phyloP scores from a whole-genome alignment of 2,113 vertebrate species.

The Eonycteris spelaea region DNA sequence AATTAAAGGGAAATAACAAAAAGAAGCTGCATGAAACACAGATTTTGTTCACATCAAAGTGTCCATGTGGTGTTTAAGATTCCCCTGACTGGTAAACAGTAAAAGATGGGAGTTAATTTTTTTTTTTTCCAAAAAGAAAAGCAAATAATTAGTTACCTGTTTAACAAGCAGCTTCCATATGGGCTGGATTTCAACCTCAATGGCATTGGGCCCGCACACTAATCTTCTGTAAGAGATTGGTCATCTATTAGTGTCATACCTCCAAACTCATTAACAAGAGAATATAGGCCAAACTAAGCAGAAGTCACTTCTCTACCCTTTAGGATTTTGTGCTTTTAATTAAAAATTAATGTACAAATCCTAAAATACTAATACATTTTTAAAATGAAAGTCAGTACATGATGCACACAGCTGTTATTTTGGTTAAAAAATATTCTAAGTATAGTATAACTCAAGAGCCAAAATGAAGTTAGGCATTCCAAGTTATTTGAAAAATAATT shows the following conservation, averaged over 20 bases:
- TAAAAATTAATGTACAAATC: background rate
- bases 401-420: background rate
- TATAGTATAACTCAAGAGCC: background rate
- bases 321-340: background rate
- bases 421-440: background rate
- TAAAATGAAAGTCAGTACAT: background rate
- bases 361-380: background rate
- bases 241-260: background rate
- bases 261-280: background rate
- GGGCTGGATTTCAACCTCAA: conserved; percentile 80
- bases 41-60: background rate
- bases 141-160: conserved; percentile 69
- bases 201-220: conserved; percentile 82
- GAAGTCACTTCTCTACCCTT: background rate
- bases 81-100: background rate
- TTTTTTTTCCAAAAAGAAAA: background rate
- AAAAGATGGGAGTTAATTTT: background rate
- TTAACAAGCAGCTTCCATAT: conserved; percentile 84
- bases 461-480: conserved; percentile 1
- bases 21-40: background rate
- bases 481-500: background rate
- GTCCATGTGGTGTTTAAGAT: background rate
- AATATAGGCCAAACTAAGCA: background rate
- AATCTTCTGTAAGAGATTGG: conserved; percentile 72
- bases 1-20: background rate